A percentile compares a stretch with the other conserved stretches of the same genome.
phyloP scores from a whole-genome alignment of 2,113 vertebrate species.

The Oryzias melastigma region DNA sequence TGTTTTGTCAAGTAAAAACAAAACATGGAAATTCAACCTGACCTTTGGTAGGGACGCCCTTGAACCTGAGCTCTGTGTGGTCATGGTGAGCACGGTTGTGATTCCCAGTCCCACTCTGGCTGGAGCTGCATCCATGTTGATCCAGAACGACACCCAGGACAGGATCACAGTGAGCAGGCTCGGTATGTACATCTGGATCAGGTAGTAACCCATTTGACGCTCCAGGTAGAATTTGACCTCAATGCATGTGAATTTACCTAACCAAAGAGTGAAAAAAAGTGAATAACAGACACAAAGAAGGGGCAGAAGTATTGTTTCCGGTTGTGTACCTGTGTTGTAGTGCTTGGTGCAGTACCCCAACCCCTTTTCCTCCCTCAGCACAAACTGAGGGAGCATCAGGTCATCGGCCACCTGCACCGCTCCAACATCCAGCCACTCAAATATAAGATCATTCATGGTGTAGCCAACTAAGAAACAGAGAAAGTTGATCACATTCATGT shows the following conservation, averaged over 20 bases:
- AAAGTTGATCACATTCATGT: neutral
- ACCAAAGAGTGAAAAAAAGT: conserved; percentile 21
- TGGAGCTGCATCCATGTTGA: conserved; percentile 93
- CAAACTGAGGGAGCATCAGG: conserved; percentile 90
- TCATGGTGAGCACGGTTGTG: conserved; percentile 96
- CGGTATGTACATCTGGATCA: conserved; percentile 98
- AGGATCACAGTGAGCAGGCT: conserved; percentile 93
- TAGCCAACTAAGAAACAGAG: conserved; percentile 83
- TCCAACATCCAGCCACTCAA: conserved; percentile 90
- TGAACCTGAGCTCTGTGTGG: conserved; percentile 93
- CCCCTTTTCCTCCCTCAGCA: conserved; percentile 90
- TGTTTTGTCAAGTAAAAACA: too few relatives aligned
- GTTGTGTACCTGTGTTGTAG: conserved; percentile 90
- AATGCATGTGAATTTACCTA: conserved; percentile 95
- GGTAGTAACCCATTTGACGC: conserved; percentile 95
- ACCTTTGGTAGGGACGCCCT: conserved; percentile 94
- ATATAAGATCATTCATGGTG: conserved; percentile 95
- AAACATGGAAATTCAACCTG: neutral
- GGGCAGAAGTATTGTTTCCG: neutral
- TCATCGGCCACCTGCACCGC: conserved; percentile 93
- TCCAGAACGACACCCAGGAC: conserved; percentile 97
- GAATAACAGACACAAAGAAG: neutral
- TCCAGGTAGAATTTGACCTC: conserved; percentile 96
- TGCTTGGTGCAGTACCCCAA: conserved; percentile 92
- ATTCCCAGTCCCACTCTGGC: conserved; percentile 92